Conservation (phyloP, 2,888 invertebrate species). For the Prosapia bicincta region DNA sequence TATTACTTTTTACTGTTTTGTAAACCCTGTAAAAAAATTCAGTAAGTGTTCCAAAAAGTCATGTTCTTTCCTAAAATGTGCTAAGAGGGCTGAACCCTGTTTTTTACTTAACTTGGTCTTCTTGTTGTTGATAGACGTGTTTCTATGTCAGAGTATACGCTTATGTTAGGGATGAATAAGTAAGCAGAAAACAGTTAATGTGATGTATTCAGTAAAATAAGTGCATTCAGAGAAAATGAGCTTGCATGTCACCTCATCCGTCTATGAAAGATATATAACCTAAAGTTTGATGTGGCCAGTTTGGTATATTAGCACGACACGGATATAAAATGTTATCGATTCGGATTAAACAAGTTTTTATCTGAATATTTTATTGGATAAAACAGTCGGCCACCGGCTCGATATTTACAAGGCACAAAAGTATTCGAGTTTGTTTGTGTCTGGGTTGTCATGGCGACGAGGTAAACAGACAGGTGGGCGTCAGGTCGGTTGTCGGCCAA, state of each 20-base stretch:
- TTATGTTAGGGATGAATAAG: too few relatives aligned
- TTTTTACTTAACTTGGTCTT: too few relatives aligned
- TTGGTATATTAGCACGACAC: neutral
- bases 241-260: neutral
- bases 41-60: too few relatives aligned
- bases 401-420: neutral
- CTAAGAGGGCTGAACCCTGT: too few relatives aligned
- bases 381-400: neutral
- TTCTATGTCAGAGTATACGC: too few relatives aligned
- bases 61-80: too few relatives aligned
- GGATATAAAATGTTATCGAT: neutral
- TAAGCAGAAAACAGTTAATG: neutral
- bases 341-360: neutral
- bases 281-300: neutral
- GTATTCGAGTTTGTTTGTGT: neutral
- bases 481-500: neutral
- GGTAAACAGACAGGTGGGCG: conserved; percentile 2
- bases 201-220: neutral
- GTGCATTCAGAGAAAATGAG: neutral
- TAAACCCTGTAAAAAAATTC: too few relatives aligned
- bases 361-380: neutral
- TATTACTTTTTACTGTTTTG: too few relatives aligned
- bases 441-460: neutral
- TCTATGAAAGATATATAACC: conserved; percentile 2
- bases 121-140: too few relatives aligned